These are phyloP conservation scores for Octopus sinensis DNA, from an alignment of 1,140 invertebrate genomes.

Conservation along the genomic window DNA sequence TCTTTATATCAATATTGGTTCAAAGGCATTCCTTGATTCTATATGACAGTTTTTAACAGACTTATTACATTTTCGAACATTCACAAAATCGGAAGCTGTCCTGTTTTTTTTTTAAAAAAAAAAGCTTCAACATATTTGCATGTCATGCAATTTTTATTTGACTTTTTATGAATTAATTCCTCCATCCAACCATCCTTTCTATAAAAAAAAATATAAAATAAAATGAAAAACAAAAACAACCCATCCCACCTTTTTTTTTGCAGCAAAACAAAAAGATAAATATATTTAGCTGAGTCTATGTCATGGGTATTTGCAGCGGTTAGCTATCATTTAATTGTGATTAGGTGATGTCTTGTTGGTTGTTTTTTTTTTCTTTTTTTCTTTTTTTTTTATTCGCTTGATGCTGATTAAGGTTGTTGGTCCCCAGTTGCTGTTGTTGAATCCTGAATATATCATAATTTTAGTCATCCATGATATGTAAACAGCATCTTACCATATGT, in stretches of 20 bases:
- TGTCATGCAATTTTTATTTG: not conserved
- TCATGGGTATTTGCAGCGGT: not conserved
- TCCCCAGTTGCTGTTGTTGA: not conserved
- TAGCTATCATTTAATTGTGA: not conserved
- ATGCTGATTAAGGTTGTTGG: not conserved
- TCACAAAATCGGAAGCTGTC: too few species aligned
- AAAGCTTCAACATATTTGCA: not conserved
- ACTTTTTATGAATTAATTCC: too few species aligned
- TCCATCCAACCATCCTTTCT: too few species aligned
- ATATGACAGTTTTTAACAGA: not conserved
- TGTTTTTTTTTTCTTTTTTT: not conserved
- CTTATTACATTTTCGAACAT: too few species aligned
- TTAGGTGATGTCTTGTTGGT: not conserved
- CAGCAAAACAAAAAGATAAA: not conserved
- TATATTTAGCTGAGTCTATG: not conserved
- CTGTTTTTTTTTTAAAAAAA: too few species aligned
- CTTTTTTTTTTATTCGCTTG: not conserved
- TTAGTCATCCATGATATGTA: not conserved
- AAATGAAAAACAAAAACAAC: not conserved
- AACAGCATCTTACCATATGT: not conserved
- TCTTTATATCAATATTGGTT: not conserved
- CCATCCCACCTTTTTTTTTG: not conserved
- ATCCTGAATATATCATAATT: not conserved
- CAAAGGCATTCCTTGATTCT: constrained; percentile 6
- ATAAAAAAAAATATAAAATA: not conserved